phyloP scores from a whole-genome alignment of 2,888 invertebrate species.

The Vandiemenella viatica region DNA sequence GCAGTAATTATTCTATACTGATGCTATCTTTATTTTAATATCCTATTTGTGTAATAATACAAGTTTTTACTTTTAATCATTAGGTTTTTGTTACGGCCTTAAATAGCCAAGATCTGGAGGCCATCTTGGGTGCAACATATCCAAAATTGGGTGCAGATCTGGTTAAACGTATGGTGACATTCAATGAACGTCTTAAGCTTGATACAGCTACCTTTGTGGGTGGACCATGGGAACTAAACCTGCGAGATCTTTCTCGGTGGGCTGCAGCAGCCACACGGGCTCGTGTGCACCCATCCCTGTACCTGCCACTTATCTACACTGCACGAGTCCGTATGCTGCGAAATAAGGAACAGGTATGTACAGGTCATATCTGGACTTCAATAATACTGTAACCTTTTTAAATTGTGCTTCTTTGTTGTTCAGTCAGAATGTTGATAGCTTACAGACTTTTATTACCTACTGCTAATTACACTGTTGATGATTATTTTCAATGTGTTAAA shows the following conservation, averaged over 20 bases:
- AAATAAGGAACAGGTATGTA: constrained; percentile 55
- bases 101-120: constrained; percentile 49
- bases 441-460: too few relatives aligned
- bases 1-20: too few relatives aligned
- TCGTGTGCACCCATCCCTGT: constrained; percentile 35
- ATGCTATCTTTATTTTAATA: too few relatives aligned
- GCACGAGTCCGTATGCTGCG: constrained; percentile 68
- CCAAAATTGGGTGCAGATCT: constrained; percentile 41
- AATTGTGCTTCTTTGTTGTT: too few relatives aligned
- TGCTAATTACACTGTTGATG: too few relatives aligned
- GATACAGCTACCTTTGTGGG: constrained; percentile 70
- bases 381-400: too few relatives aligned
- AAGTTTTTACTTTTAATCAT: too few relatives aligned
- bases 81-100: too few relatives aligned
- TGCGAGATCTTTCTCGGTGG: constrained; percentile 90
- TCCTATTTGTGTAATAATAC: too few relatives aligned
- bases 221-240: constrained; percentile 92
- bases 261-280: constrained; percentile 18
- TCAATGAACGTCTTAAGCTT: constrained; percentile 52
- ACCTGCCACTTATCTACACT: constrained; percentile 66
- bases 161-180: constrained; percentile 56
- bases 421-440: too few relatives aligned
- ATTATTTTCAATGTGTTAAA: too few relatives aligned
- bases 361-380: too few relatives aligned
- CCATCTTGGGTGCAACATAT: constrained; percentile 52